A percentile compares a stretch with the other conserved stretches of the same genome.
phyloP scores from a whole-genome alignment of 2,113 vertebrate genomes.

The Brachyhypopomus occidentalis region DNA sequence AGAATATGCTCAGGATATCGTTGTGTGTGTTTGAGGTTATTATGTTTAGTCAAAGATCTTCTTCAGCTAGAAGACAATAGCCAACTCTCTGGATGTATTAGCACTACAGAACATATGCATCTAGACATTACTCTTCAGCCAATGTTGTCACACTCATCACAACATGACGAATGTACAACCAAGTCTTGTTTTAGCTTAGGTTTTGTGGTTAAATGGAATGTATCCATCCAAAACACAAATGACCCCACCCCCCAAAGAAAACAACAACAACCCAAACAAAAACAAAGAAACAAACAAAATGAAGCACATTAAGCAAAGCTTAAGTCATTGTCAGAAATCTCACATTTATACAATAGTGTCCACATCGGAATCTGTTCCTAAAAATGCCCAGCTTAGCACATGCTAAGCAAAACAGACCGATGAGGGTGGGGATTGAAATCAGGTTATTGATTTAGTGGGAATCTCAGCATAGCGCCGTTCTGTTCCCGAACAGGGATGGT shows the following conservation, averaged over 20 bases:
- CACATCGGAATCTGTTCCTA: conserved; percentile 11
- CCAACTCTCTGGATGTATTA: conserved; percentile 49
- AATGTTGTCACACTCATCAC: conserved; percentile 34
- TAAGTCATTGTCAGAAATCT: conserved; percentile 41
- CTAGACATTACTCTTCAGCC: conserved; percentile 49
- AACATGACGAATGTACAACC: conserved; percentile 47
- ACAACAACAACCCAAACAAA: neutral
- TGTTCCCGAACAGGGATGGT: neutral
- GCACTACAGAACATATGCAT: conserved; percentile 54
- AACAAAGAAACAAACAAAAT: neutral
- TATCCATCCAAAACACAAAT: conserved; percentile 32
- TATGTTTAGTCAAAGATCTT: conserved; percentile 46
- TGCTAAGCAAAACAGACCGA: neutral
- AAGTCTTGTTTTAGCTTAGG: conserved; percentile 36
- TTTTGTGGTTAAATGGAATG: conserved; percentile 43
- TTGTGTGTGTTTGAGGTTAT: neutral
- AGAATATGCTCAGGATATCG: conserved; percentile 37
- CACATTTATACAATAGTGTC: conserved; percentile 18
- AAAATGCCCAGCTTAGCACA: neutral
- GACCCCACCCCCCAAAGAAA: neutral
- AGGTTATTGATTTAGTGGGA: neutral
- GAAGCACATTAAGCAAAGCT: conserved; percentile 17
- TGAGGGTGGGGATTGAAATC: neutral
- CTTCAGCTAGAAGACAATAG: conserved; percentile 58
- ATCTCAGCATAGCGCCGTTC: neutral